Conservation (phyloP, 2,888 invertebrate species). For the Drosophila melanosoma region DNA sequence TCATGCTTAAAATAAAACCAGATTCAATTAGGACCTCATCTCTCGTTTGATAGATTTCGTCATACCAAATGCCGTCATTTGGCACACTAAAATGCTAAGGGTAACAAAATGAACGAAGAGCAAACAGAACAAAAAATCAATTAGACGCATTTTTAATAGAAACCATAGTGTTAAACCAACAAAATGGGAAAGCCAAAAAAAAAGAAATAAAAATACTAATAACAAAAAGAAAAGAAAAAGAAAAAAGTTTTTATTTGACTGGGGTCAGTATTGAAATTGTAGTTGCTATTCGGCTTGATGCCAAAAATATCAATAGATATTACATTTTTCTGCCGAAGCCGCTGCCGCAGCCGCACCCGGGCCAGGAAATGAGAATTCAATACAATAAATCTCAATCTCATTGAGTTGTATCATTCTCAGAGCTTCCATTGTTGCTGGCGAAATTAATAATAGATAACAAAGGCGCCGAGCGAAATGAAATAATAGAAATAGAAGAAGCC, state of each 20-base stretch:
- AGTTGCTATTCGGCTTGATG: conserved; percentile 43
- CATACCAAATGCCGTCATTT: conserved; percentile 14
- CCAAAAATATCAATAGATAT: conserved; percentile 69
- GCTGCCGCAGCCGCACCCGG: conserved; percentile 28
- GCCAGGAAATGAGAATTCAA: conserved; percentile 70
- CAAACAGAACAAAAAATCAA: conserved; percentile 43
- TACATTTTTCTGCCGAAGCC: conserved; percentile 48
- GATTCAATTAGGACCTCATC: not conserved
- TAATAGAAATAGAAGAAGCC: conserved; percentile 32
- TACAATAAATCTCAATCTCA: conserved; percentile 69
- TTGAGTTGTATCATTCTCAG: conserved; percentile 56
- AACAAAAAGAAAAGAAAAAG: conserved; percentile 10
- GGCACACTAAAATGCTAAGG: conserved; percentile 6
- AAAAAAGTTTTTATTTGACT: conserved; percentile 19
- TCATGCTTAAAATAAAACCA: not conserved
- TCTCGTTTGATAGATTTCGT: not conserved
- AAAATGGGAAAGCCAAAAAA: conserved; percentile 25
- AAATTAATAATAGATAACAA: conserved; percentile 73
- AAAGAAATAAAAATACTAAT: conserved; percentile 21
- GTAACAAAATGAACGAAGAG: not conserved
- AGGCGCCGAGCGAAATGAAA: conserved; percentile 36
- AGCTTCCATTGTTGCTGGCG: conserved; percentile 20
- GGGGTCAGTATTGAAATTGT: conserved; percentile 38
- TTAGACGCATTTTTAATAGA: conserved; percentile 48
- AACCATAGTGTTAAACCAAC: conserved; percentile 54